phyloP scores from a whole-genome alignment of 2,113 vertebrate species.

The human region GRCh38 chr11:80206501-80207000 shows the following conservation, averaged over 20 bases:
- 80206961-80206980: rapidly evolving
- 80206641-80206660: neutral
- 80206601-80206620: rapidly evolving
- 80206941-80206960: neutral
- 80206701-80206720: neutral
- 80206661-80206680: neutral
- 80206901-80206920: neutral
- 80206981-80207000: neutral
- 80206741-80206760: neutral
- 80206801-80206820: neutral
- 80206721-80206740: neutral
- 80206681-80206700: neutral
- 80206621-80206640: neutral
- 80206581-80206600: rapidly evolving
- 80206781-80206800: neutral
- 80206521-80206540: neutral
- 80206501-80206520: neutral
- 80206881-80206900: neutral
- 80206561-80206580: neutral
- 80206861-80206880: neutral
- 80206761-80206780: neutral
- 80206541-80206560: too few relatives aligned
- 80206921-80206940: neutral
- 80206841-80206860: neutral
- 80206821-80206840: neutral